Conservation (phyloP, 2,888 invertebrate genomes). For the Rhogogaster chlorosoma region DNA sequence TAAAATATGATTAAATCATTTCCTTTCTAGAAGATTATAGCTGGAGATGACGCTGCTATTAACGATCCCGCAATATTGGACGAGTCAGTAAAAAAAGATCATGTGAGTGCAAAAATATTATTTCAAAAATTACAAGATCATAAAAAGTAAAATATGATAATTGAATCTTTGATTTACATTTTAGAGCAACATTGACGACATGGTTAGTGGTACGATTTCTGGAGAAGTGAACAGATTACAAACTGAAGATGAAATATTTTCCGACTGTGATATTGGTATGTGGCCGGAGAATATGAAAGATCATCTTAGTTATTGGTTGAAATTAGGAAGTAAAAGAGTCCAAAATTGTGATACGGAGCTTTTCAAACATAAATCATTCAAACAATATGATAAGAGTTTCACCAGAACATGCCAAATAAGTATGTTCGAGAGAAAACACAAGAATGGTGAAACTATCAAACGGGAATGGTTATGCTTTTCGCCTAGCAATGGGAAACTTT, state of each 20-base stretch:
- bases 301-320: constrained; percentile 43
- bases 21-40: neutral
- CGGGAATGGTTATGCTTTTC: constrained; percentile 51
- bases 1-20: constrained; percentile 8
- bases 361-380: constrained; percentile 48
- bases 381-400: constrained; percentile 25
- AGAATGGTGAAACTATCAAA: constrained; percentile 40
- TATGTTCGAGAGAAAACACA: constrained; percentile 47
- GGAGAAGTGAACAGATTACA: constrained; percentile 27
- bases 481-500: constrained; percentile 34
- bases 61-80: constrained; percentile 22
- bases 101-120: constrained; percentile 4
- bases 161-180: neutral
- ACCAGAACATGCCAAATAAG: constrained; percentile 20
- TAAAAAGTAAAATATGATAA: neutral
- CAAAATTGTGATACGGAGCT: constrained; percentile 49
- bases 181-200: constrained; percentile 5
- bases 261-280: constrained; percentile 24
- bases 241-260: constrained; percentile 45
- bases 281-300: constrained; percentile 28
- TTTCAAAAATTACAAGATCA: neutral
- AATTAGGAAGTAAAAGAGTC: constrained; percentile 43
- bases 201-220: constrained; percentile 13
- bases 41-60: neutral
- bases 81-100: neutral